A percentile compares a stretch with the other conserved stretches of the same genome.
phyloP scores from a whole-genome alignment of 2,888 invertebrate species.

The Cephalotes varians region DNA sequence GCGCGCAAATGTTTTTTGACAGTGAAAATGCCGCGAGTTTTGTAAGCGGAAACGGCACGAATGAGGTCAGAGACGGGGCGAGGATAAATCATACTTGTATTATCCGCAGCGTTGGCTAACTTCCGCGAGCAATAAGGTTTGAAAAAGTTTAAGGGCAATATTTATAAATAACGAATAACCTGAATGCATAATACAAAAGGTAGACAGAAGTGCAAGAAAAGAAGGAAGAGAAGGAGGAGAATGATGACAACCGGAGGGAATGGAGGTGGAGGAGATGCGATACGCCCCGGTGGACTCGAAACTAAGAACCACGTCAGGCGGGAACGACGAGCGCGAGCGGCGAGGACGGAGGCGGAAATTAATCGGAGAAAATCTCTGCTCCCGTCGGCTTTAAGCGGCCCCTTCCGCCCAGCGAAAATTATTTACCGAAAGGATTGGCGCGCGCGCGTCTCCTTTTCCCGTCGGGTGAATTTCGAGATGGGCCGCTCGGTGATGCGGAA shows the following conservation, averaged over 20 bases:
- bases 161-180: conserved; percentile 73
- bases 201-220: not conserved
- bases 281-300: conserved; percentile 62
- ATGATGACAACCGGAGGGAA: conserved; percentile 38
- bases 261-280: conserved; percentile 25
- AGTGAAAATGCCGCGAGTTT: conserved; percentile 13
- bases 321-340: conserved; percentile 52
- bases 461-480: conserved; percentile 50
- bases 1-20: conserved; percentile 1
- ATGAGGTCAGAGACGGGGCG: conserved; percentile 33
- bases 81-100: conserved; percentile 47
- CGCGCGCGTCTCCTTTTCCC: conserved; percentile 44
- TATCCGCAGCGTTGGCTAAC: conserved; percentile 44
- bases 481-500: conserved; percentile 39
- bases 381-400: conserved; percentile 57
- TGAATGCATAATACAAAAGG: conserved; percentile 63
- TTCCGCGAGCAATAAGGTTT: conserved; percentile 40
- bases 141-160: conserved; percentile 56
- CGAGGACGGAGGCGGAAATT: conserved; percentile 62
- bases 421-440: conserved; percentile 52
- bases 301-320: conserved; percentile 57
- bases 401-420: conserved; percentile 52
- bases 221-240: conserved; percentile 34
- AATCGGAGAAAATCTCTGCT: conserved; percentile 56
- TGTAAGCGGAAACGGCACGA: conserved; percentile 26